A percentile compares a stretch with the other conserved stretches of the same genome.
These are phyloP conservation scores for Eupithecia centaureata DNA, from an alignment of 2,888 invertebrate species.

Conservation along the genomic window DNA sequence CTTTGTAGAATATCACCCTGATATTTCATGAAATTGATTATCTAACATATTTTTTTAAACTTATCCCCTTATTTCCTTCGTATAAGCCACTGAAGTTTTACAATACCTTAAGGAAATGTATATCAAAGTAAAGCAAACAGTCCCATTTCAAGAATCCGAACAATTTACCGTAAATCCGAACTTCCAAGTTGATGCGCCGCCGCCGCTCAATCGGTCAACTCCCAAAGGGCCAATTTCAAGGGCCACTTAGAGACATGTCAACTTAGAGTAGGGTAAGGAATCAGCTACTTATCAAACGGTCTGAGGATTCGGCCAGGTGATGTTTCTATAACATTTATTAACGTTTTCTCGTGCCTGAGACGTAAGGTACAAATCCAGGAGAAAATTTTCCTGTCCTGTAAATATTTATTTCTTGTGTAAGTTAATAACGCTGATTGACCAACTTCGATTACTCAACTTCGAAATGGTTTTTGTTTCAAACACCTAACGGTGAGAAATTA, in stretches of 20 bases:
- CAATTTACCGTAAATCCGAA: constrained; percentile 32
- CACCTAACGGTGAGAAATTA: too few species aligned
- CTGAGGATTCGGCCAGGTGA: constrained; percentile 9
- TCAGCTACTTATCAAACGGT: constrained; percentile 26
- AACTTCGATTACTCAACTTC: too few species aligned
- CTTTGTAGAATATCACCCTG: too few species aligned
- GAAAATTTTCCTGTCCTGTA: too few species aligned
- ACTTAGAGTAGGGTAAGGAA: constrained; percentile 54
- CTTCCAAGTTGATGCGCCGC: constrained; percentile 29
- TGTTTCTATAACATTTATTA: constrained; percentile 10
- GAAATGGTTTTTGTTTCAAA: too few species aligned
- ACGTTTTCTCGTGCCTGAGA: background rate
- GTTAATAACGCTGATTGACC: too few species aligned
- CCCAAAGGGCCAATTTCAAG: constrained; percentile 57
- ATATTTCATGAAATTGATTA: too few species aligned
- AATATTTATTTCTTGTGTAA: too few species aligned
- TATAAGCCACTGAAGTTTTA: background rate
- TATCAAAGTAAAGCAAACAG: constrained; percentile 18
- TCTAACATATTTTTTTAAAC: too few species aligned
- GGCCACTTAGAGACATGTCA: constrained; percentile 50
- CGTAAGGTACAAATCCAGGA: background rate
- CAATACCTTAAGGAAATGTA: background rate
- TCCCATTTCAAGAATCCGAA: constrained; percentile 20
- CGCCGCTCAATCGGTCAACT: constrained; percentile 46
- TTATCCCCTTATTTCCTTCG: background rate